Evolutionary conservation across 2,888 invertebrate genomes (phyloP), one percentile per base, ranked within the genome.

Genomic region (Melolontha melolontha): DNA sequence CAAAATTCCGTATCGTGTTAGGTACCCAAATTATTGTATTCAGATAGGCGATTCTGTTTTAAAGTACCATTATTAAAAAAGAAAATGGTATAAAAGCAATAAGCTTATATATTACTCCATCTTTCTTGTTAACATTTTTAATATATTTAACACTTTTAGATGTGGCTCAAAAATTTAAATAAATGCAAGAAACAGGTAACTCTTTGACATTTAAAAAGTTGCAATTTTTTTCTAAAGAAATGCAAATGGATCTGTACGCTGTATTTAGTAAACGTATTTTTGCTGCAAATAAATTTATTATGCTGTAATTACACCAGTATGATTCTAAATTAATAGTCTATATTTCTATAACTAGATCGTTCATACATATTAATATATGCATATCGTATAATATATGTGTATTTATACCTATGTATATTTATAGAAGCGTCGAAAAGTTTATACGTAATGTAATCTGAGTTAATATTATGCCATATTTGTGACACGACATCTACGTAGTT

Each of bases 301-400:
- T 14, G 5, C 41, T 55, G 22, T 55, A 55, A 55, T 55, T 22
- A 55, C 41, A 40, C n/a, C 34, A 34, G 34, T 41, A 22, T n/a
- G 11, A 22, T n/a, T 22, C 2, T 22, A 55, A n/a, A 55, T 41
- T 55, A 55, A 41, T 41, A 55, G 41, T 22, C 41, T 40, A 41
- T 55, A 41, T 11, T 40, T 41, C 55, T 55, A 55, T 55, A 42
- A 41, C 41, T 55, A 42, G 55, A n/a, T 22, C 10, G 10, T 41
- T 22, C 55, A 42, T 55, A 39, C 16, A 42, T 22, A 16, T 5
- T 34, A 34, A 34, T 41, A 16, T 55, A 55, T 55, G 40, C 55
- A 27, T 41, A 41, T 16, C 11, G 12, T n/a, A 42, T 55, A 17
- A 41, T 22, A 17, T 22, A n/a, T 14, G 17, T 8, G 4, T 40